These are phyloP conservation scores for Dicranocentrus wangi DNA, from an alignment of 2,888 invertebrate genomes.

Conservation along the genomic window DNA sequence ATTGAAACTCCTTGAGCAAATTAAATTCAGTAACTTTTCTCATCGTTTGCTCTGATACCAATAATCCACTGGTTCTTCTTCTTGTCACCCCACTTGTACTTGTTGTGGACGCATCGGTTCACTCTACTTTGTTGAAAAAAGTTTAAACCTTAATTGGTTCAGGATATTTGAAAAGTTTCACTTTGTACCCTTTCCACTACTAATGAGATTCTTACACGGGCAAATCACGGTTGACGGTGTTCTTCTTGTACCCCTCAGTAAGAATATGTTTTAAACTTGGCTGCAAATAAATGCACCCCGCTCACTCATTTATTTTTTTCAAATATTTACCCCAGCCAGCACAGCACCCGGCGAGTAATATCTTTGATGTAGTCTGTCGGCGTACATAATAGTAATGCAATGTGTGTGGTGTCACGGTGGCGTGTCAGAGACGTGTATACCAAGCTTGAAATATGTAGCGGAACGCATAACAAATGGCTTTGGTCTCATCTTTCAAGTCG, in stretches of 20 bases:
- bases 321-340: neutral
- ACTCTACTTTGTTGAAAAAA: neutral
- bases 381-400: neutral
- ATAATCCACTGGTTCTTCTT: too few relatives aligned
- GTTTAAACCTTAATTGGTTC: neutral
- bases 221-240: too few relatives aligned
- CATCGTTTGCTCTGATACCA: too few relatives aligned
- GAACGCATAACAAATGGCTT: slow-evolving; percentile 53
- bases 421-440: slow-evolving; percentile 21
- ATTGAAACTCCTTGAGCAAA: too few relatives aligned
- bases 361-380: neutral
- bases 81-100: too few relatives aligned
- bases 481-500: slow-evolving; percentile 63
- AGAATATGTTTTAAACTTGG: too few relatives aligned
- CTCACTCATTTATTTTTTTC: neutral
- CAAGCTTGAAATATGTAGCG: slow-evolving; percentile 58
- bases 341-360: neutral
- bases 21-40: too few relatives aligned
- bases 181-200: too few relatives aligned
- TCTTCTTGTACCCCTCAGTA: too few relatives aligned
- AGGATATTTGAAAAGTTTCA: neutral
- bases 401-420: slow-evolving; percentile 5
- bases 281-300: neutral
- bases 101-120: neutral
- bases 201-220: too few relatives aligned